Evolutionary conservation across 2,113 vertebrate species (phyloP).

Genomic region (Myrmecophaga tridactyla): DNA sequence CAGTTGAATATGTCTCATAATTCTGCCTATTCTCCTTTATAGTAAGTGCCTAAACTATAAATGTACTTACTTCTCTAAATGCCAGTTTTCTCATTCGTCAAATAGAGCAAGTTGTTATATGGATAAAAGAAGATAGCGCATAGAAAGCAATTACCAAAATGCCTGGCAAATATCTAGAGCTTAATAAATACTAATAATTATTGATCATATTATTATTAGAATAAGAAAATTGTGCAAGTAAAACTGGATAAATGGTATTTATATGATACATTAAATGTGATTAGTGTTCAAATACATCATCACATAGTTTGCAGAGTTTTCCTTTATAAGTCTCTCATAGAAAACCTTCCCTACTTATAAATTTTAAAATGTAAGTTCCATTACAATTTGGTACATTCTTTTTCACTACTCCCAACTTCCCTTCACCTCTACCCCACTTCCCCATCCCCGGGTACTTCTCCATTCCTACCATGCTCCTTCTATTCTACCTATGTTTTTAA

Average conservation of each 20-base stretch:
- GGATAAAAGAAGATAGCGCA: background rate
- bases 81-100: background rate
- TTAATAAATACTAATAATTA: background rate
- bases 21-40: background rate
- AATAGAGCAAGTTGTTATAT: background rate
- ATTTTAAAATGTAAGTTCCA: too few species aligned
- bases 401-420: fast-evolving
- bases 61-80: background rate
- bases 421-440: too few species aligned
- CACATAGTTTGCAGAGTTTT: background rate
- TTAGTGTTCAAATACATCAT: background rate
- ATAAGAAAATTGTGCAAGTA: background rate
- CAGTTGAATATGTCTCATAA: background rate
- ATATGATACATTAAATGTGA: background rate
- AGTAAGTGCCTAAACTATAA: background rate
- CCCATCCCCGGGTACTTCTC: background rate
- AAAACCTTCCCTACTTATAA: background rate
- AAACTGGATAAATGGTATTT: background rate
- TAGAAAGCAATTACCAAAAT: background rate
- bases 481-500: background rate
- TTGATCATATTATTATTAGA: background rate
- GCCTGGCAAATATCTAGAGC: background rate
- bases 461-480: background rate
- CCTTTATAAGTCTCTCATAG: background rate
- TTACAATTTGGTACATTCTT: background rate